These are phyloP conservation scores for Penaeus vannamei DNA, from an alignment of 1,140 invertebrate genomes.

Conservation along the genomic window DNA sequence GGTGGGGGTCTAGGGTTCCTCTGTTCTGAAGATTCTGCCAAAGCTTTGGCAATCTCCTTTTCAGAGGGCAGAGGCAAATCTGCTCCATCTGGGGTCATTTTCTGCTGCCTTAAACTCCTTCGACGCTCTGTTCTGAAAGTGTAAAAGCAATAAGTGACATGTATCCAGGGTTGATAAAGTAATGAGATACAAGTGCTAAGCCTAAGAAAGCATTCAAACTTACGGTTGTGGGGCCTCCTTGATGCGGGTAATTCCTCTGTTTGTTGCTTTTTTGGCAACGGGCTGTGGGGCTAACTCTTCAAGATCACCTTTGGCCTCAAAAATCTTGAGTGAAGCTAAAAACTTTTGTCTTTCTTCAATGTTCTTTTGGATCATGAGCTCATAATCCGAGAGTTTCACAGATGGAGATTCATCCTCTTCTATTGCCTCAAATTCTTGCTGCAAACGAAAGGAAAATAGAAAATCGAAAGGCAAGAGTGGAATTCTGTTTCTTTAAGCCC, in stretches of 20 bases:
- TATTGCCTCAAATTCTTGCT: too few species aligned
- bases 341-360: slow-evolving; percentile 25
- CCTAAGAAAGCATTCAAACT: background rate
- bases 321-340: background rate
- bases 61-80: slow-evolving; percentile 22
- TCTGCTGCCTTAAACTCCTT: slow-evolving; percentile 42
- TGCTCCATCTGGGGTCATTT: slow-evolving; percentile 38
- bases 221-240: slow-evolving; percentile 31
- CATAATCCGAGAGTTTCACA: slow-evolving; percentile 30
- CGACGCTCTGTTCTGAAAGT: slow-evolving; percentile 22
- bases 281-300: background rate
- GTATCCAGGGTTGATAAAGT: background rate
- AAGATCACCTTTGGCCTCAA: slow-evolving; percentile 5
- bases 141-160: background rate
- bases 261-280: background rate
- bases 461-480: too few species aligned
- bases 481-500: too few species aligned
- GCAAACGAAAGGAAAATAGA: too few species aligned
- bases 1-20: slow-evolving; percentile 30
- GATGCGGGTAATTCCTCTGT: slow-evolving; percentile 34
- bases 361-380: slow-evolving; percentile 21
- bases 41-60: background rate
- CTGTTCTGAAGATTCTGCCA: background rate
- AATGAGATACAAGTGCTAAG: background rate
- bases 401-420: too few species aligned